phyloP scores from a whole-genome alignment of 1,140 invertebrate genomes.

The Frieseomelitta varia region DNA sequence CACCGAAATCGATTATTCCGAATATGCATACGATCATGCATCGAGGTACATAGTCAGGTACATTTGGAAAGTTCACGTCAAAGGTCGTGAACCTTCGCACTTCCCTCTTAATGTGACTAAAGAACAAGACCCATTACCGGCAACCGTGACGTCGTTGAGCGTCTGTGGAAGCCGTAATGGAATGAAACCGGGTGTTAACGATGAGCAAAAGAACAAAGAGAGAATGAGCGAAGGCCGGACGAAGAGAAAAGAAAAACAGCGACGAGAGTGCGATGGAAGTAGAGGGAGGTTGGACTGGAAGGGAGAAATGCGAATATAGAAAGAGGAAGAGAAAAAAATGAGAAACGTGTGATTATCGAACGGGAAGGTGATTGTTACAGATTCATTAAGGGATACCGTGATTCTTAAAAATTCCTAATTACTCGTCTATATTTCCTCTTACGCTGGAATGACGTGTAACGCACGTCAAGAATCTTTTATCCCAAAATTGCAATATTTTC shows the following conservation, averaged over 20 bases:
- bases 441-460: no score
- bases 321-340: background rate
- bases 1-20: background rate
- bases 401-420: constrained; percentile 72
- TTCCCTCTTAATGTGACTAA: constrained; percentile 26
- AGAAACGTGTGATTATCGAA: constrained; percentile 43
- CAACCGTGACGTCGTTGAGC: constrained; percentile 33
- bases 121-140: constrained; percentile 41
- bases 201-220: constrained; percentile 24
- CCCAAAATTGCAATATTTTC: no score
- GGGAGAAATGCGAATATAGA: no score
- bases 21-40: background rate
- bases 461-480: no score
- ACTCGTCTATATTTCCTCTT: constrained; percentile 64
- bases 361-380: constrained; percentile 64
- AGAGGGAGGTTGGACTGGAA: background rate
- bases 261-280: constrained; percentile 3
- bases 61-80: constrained; percentile 20
- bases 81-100: constrained; percentile 21
- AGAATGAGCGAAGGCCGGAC: constrained; percentile 13
- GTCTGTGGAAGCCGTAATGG: constrained; percentile 33
- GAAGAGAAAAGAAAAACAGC: background rate
- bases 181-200: constrained; percentile 45
- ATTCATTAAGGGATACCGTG: constrained; percentile 70
- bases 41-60: background rate